A percentile compares a stretch with the other conserved stretches of the same genome.
These are phyloP conservation scores for Lathamus discolor DNA, from an alignment of 2,113 vertebrate genomes.

Conservation along the genomic window DNA sequence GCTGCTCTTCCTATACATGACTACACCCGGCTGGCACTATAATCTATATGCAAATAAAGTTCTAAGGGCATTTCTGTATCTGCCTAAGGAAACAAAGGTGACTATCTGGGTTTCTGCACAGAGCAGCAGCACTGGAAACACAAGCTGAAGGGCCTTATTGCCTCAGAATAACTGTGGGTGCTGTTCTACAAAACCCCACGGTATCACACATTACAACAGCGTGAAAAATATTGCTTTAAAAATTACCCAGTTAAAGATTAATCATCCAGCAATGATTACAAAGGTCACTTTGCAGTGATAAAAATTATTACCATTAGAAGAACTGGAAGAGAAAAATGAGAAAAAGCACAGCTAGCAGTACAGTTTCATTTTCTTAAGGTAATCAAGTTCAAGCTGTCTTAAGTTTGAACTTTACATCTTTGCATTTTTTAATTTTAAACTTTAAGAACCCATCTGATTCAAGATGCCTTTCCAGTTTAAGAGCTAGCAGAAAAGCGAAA, in stretches of 20 bases:
- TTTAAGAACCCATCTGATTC: not conserved
- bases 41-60: conserved; percentile 63
- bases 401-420: not conserved
- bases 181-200: not conserved
- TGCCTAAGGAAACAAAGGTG: not conserved
- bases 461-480: not conserved
- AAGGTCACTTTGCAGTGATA: conserved; percentile 54
- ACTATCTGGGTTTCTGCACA: not conserved
- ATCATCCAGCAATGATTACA: conserved; percentile 51
- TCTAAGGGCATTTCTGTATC: conserved; percentile 39
- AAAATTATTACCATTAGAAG: conserved; percentile 33
- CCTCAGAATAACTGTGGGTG: not conserved
- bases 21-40: not conserved
- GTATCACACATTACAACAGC: not conserved
- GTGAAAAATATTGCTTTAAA: conserved; percentile 45
- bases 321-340: conserved; percentile 12
- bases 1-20: conserved; percentile 6
- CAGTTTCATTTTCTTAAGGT: not conserved
- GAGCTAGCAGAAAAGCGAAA: not conserved
- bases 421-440: not conserved
- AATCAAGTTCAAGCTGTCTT: not conserved
- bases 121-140: not conserved
- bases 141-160: not conserved
- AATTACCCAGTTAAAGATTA: conserved; percentile 61
- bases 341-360: not conserved